These are phyloP conservation scores for Anorthoa munda DNA, from an alignment of 2,888 invertebrate genomes.

Conservation along the genomic window DNA sequence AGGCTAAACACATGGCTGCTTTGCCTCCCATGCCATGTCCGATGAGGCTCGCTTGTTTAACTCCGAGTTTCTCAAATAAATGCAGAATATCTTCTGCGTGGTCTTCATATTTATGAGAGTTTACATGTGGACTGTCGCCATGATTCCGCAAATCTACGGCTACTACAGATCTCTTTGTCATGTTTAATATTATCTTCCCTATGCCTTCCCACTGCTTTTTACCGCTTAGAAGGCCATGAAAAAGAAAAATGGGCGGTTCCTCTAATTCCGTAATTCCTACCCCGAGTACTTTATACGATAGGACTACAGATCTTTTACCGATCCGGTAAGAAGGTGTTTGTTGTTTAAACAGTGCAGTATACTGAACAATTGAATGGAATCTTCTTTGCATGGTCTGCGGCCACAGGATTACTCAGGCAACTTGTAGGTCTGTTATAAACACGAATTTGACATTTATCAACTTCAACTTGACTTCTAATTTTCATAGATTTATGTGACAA, in stretches of 20 bases:
- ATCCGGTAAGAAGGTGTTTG: conserved; percentile 31
- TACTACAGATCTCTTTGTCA: conserved; percentile 94
- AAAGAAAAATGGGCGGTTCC: conserved; percentile 85
- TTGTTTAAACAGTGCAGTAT: conserved; percentile 39
- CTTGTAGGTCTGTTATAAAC: not conserved
- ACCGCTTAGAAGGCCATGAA: conserved; percentile 97
- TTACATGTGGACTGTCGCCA: conserved; percentile 96
- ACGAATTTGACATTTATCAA: conserved; percentile 18
- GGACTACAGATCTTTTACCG: conserved; percentile 69
- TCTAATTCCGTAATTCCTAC: conserved; percentile 68
- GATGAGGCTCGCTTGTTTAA: conserved; percentile 92
- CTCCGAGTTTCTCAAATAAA: conserved; percentile 91
- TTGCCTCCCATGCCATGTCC: conserved; percentile 99
- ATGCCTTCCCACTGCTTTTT: conserved; percentile 97
- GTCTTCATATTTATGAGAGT: conserved; percentile 93
- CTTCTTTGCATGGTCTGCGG: conserved; percentile 40
- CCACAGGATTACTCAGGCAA: not conserved
- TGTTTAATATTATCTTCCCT: conserved; percentile 93
- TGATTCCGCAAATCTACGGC: conserved; percentile 98
- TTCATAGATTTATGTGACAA: conserved; percentile 3
- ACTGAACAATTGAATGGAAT: conserved; percentile 33
- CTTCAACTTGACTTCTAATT: conserved; percentile 14
- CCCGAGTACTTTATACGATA: conserved; percentile 83
- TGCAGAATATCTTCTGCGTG: conserved; percentile 94
- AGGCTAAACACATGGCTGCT: conserved; percentile 95